Evolutionary conservation across 2,113 vertebrate genomes (phyloP).

Genomic region (Ariopsis seemanni): DNA sequence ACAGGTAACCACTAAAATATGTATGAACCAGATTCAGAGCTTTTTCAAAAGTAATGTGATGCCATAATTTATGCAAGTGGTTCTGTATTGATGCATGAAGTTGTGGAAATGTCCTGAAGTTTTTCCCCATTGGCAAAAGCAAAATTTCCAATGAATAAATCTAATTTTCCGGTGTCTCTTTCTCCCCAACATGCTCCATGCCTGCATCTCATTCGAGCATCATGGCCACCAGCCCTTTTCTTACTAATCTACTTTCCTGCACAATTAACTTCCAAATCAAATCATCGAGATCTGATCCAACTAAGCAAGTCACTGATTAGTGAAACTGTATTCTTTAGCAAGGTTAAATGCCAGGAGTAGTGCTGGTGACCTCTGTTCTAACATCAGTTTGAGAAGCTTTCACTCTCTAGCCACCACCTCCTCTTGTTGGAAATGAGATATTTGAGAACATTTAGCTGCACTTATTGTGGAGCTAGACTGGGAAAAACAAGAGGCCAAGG

Average conservation of each 20-base stretch:
- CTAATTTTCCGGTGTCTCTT: slow-evolving; percentile 48
- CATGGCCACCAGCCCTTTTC: neutral
- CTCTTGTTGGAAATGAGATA: slow-evolving; percentile 53
- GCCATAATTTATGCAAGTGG: neutral
- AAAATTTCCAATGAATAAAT: slow-evolving; percentile 52
- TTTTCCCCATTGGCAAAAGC: slow-evolving; percentile 43
- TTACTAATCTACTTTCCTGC: neutral
- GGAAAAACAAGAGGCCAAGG: slow-evolving; percentile 40
- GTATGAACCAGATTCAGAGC: neutral
- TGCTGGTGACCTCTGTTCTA: slow-evolving; percentile 7
- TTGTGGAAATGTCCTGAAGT: slow-evolving; percentile 28
- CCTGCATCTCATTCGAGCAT: neutral
- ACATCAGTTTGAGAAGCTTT: slow-evolving; percentile 23
- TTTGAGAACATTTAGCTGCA: slow-evolving; percentile 42
- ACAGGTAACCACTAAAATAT: slow-evolving; percentile 4
- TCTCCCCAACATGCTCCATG: slow-evolving; percentile 34
- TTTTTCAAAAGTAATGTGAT: slow-evolving; percentile 7
- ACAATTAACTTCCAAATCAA: neutral
- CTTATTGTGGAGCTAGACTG: slow-evolving; percentile 9
- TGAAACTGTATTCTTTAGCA: neutral
- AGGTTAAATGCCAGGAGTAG: neutral
- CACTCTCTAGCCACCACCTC: slow-evolving; percentile 23
- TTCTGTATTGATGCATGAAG: slow-evolving; percentile 14
- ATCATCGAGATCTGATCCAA: neutral
- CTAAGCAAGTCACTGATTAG: neutral